These are phyloP conservation scores for Nemopilema nomurai DNA, from an alignment of 30 jellyfish, hydroid and myxozoan genomes.

Conservation along the genomic window DNA sequence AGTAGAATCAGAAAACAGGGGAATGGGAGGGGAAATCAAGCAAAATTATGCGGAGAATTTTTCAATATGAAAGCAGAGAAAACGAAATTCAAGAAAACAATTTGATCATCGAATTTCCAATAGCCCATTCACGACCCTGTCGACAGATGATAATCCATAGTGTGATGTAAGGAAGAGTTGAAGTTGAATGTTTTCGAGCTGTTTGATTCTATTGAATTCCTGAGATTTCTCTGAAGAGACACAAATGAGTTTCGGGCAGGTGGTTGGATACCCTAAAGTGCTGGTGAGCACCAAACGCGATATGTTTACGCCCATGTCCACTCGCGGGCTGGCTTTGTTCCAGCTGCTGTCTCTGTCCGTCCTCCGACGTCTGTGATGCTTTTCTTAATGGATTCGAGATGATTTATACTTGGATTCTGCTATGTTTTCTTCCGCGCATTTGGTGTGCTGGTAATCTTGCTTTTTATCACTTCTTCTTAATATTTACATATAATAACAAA, in stretches of 20 bases:
- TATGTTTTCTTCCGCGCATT: background rate
- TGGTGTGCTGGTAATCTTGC: background rate
- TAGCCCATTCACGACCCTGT: no score
- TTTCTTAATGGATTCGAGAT: background rate
- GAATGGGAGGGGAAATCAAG: no score
- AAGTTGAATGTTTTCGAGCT: no score
- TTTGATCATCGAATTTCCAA: no score
- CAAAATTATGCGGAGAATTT: no score
- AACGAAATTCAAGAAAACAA: no score
- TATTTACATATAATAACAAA: no score
- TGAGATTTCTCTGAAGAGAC: background rate
- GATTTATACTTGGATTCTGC: background rate
- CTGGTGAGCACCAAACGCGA: background rate
- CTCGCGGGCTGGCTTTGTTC: background rate
- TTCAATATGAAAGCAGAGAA: no score
- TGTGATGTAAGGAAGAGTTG: no score
- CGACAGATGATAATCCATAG: no score
- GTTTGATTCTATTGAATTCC: background rate
- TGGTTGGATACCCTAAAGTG: background rate
- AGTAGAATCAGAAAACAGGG: no score
- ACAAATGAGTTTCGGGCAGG: background rate
- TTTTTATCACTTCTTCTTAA: background rate
- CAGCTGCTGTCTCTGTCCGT: background rate
- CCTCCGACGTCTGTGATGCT: background rate
- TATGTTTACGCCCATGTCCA: background rate